phyloP scores from a whole-genome alignment of 2,113 vertebrate species.

The Nymphicus hollandicus region DNA sequence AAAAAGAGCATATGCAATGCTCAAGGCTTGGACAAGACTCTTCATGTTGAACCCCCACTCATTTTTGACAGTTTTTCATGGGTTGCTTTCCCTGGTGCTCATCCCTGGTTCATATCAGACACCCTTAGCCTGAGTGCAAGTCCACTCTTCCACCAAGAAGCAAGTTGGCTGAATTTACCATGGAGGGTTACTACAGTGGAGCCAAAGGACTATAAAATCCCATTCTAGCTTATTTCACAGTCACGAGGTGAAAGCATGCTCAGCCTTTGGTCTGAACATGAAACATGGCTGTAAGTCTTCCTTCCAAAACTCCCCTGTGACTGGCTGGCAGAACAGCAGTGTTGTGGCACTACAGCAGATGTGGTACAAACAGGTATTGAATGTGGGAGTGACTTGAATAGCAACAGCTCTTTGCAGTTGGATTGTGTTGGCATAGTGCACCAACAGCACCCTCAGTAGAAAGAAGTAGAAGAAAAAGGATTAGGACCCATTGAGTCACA shows the following conservation, averaged over 20 bases:
- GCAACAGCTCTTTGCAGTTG: not conserved
- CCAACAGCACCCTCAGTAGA: not conserved
- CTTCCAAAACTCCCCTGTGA: accelerated
- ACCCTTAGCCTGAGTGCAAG: not conserved
- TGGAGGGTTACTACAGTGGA: not conserved
- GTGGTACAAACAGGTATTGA: not conserved
- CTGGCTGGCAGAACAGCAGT: not conserved
- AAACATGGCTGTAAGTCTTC: not conserved
- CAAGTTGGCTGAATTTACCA: not conserved
- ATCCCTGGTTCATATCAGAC: not conserved
- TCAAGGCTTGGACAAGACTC: not conserved
- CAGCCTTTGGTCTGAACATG: not conserved
- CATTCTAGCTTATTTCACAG: not conserved
- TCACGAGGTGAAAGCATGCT: not conserved
- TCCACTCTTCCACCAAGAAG: not conserved
- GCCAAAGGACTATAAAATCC: not conserved
- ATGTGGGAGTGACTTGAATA: not conserved
- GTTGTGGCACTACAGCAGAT: not conserved
- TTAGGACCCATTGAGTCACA: not conserved
- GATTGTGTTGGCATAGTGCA: accelerated
- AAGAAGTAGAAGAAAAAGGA: not conserved
- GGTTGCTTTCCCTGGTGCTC: not conserved
- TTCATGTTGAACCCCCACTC: not conserved
- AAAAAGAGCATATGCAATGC: not conserved
- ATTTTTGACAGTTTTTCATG: not conserved